A percentile compares a stretch with the other conserved stretches of the same genome.
phyloP scores from a whole-genome alignment of 2,888 invertebrate species.

The Mythimna loreyi region DNA sequence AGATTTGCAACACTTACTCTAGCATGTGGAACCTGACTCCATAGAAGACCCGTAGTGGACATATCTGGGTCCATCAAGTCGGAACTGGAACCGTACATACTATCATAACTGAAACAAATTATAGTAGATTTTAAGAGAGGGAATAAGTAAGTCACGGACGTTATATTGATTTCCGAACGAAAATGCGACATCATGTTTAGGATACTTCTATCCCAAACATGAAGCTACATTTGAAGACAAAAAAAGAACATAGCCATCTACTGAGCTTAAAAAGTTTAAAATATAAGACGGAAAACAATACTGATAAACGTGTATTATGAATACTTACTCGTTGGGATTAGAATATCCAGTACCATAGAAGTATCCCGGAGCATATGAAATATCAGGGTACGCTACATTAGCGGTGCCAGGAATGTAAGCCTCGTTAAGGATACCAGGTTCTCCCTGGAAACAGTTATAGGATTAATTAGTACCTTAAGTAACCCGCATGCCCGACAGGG shows the following conservation, averaged over 20 bases:
- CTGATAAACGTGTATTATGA: not conserved
- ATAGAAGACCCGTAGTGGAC: slow-evolving; percentile 79
- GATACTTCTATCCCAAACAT: no score
- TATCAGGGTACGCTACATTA: slow-evolving; percentile 83
- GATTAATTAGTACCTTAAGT: not conserved
- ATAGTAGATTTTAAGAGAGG: no score
- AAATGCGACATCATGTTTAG: no score
- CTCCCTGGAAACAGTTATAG: slow-evolving; percentile 69
- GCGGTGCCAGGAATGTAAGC: slow-evolving; percentile 74
- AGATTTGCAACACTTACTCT: slow-evolving; percentile 72
- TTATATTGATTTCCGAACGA: no score
- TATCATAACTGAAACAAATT: slow-evolving; percentile 80
- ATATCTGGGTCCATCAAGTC: slow-evolving; percentile 83
- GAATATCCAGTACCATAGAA: slow-evolving; percentile 78
- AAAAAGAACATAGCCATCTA: not conserved
- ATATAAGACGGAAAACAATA: not conserved
- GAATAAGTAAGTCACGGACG: no score
- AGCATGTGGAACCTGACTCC: slow-evolving; percentile 86
- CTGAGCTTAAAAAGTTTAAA: not conserved
- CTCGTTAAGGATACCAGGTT: slow-evolving; percentile 74
- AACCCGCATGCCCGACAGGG: not conserved
- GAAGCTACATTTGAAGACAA: no score
- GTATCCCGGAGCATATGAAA: slow-evolving; percentile 86
- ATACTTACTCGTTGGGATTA: slow-evolving; percentile 75
- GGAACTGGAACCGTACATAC: slow-evolving; percentile 74